Evolutionary conservation across 2,888 invertebrate genomes (phyloP), one percentile per base, ranked within the genome.

Genomic region (Andrena minutula): DNA sequence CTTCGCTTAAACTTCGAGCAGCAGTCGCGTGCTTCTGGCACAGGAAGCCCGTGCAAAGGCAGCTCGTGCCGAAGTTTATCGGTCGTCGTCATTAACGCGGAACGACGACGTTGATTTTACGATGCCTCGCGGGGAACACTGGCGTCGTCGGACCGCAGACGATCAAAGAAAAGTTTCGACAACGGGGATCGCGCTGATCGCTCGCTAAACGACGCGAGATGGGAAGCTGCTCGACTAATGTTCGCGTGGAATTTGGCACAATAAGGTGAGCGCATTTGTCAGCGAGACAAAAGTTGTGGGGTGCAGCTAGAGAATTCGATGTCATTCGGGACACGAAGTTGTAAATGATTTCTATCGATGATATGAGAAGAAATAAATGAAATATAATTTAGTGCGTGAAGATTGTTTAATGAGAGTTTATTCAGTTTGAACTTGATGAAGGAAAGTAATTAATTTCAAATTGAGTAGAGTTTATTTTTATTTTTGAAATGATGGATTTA

Each of bases 201-300:
- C 23, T 56, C 26, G 23, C 23, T 56, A 56, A n/a, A 51, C 56
- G 56, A 56, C 64, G 74, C 28, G 2, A 28, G 3, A 16, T 26
- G 32, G 71, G 70, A 66, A 69, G 35, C 35, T 3, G 20, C 28
- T 32, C 56, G 47, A 53, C 41, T 32, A 60, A 86, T 78, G 83
- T 79, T 84, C 82, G 85, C 83, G 84, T 80, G 63, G 64, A 79
- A 83, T 79, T 81, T 66, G 85, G 83, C 76, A 86, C 80, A 86
- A 86, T 85, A 83, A 74, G 23, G 83, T 79, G 85, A 83, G 76
- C 76, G n/a, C 71, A 61, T 65, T 79, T 83, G 86, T 65, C 81
- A 79, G 58, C 65, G 69, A 70, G 79, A 56, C 8, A 26, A 30
- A 70, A 76, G 60, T 79, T 77, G 75, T 81, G 64, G 49, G 72